phyloP scores from a whole-genome alignment of 1,140 invertebrate species.

The Pectinophora gossypiella region DNA sequence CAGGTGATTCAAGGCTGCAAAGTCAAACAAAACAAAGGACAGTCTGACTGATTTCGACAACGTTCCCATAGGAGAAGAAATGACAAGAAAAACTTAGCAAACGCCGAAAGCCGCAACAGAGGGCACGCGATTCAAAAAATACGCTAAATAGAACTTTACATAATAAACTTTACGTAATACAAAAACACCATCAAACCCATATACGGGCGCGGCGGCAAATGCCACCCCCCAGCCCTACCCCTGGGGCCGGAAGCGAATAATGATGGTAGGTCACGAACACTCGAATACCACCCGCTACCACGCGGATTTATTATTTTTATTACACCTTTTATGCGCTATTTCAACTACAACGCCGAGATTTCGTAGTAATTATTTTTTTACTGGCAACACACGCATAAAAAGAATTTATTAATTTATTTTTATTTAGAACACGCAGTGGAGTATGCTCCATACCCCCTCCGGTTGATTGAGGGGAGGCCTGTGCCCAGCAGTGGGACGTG shows the following conservation, averaged over 20 bases:
- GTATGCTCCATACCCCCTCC: no score
- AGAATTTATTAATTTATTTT: conserved; percentile 22
- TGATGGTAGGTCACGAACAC: conserved; percentile 53
- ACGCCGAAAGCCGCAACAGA: not conserved
- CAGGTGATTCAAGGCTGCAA: no score
- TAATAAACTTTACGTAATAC: conserved; percentile 10
- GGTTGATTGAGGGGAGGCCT: no score
- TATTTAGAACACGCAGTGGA: no score
- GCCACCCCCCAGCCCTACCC: conserved; percentile 15
- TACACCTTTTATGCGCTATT: not conserved
- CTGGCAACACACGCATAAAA: not conserved
- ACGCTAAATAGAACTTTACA: not conserved
- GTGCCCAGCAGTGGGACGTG: no score
- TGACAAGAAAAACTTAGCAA: no score
- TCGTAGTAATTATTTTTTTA: not conserved
- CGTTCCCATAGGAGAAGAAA: no score
- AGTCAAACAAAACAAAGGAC: no score
- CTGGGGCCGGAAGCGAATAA: conserved; percentile 44
- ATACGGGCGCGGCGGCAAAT: conserved; percentile 28
- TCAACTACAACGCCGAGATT: no score
- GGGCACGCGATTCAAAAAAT: not conserved
- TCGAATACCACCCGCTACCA: conserved; percentile 27
- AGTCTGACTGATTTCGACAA: no score
- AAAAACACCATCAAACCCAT: conserved; percentile 2
- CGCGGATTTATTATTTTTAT: not conserved